Evolutionary conservation across 2,888 invertebrate genomes (phyloP).

Genomic region (Odontothrips loti): DNA sequence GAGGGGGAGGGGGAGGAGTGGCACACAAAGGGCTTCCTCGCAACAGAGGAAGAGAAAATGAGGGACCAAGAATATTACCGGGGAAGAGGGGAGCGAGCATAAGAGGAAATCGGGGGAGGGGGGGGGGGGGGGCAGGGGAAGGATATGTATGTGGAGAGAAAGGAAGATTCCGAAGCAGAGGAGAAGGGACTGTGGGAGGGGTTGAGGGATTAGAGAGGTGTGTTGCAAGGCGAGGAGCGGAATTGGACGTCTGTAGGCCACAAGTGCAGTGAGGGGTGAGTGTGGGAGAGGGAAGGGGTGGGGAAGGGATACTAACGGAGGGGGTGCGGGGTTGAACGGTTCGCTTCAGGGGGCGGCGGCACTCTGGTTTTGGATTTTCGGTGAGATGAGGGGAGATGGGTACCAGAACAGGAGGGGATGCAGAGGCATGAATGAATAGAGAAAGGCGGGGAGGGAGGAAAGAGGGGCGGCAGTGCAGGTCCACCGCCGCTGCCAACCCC

Average conservation of each 20-base stretch:
- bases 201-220: no score
- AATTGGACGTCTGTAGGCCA: no score
- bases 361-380: neutral
- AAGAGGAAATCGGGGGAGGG: neutral
- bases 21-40: neutral
- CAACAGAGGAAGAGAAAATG: neutral
- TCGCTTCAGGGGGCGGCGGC: no score
- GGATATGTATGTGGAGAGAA: neutral
- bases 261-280: no score
- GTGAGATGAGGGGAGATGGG: neutral
- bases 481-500: conserved; percentile 18
- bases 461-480: neutral
- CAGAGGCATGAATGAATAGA: neutral
- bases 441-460: neutral
- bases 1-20: neutral
- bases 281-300: no score
- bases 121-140: neutral
- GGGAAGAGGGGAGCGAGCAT: neutral
- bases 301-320: no score
- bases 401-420: neutral
- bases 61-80: neutral
- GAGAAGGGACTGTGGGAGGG: no score
- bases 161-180: no score
- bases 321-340: neutral
- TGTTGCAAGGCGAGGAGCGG: no score